These are phyloP conservation scores for Margarornis squamiger DNA, from an alignment of 2,797 vertebrate genomes.

Conservation along the genomic window DNA sequence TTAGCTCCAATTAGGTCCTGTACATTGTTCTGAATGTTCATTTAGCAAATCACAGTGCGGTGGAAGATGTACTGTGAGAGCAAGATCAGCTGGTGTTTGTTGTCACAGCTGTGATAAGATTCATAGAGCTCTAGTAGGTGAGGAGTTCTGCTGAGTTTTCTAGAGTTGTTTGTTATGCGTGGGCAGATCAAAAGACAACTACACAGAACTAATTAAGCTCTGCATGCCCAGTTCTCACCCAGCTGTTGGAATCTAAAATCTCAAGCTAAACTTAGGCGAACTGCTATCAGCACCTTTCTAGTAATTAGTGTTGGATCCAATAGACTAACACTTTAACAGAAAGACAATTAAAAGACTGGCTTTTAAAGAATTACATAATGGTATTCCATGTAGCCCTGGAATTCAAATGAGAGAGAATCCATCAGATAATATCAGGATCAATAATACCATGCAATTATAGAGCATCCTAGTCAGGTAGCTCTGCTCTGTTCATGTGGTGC, in stretches of 20 bases:
- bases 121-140: not conserved
- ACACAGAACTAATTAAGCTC: not conserved
- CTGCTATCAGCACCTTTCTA: not conserved
- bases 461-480: not conserved
- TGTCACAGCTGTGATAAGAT: not conserved
- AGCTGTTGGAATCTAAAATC: not conserved
- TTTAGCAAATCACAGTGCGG: not conserved
- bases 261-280: not conserved
- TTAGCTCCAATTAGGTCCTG: not conserved
- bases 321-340: not conserved
- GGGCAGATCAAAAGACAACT: not conserved
- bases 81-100: not conserved
- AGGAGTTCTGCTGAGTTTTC: not conserved
- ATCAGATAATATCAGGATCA: not conserved
- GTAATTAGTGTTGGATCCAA: not conserved
- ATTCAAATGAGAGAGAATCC: not conserved
- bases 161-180: not conserved
- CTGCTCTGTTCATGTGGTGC: rapidly evolving
- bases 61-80: not conserved
- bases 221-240: not conserved
- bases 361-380: not conserved
- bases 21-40: not conserved
- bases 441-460: not conserved
- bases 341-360: not conserved
- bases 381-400: not conserved